Base-by-base conservation (phyloP, 2,888 invertebrate genomes). In the Napeogenes sylphis region DNA sequence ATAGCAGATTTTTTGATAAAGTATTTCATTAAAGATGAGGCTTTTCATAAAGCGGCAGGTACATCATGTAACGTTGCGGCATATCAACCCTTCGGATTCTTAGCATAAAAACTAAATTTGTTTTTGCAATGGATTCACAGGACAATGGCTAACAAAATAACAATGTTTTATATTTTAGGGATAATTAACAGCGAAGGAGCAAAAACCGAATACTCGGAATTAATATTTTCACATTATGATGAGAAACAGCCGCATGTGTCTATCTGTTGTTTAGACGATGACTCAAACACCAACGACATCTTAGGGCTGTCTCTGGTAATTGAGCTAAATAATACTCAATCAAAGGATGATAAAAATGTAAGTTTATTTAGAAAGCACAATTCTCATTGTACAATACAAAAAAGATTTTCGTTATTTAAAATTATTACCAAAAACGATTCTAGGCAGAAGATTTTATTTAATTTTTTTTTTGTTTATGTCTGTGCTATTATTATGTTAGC, bases 201-300 rank as follows among this genome's bases (percentile, higher is more conserved):
- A 0, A 32, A 75, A 4, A 61, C 67, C 13, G 80, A 82, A 67
- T 42, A 70, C 33, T 62, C 66, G 55, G 47, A 62, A 38, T 47
- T 66, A 3, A 0, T 72, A 6, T 35, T 45, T 4, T 55, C 67
- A 2, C 61, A 65, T 51, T 64, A 69, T 38, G 66, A 64, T 4
- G 51, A 67, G 2, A 62, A 68, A 3, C 56, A 63, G 3, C 64
- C 66, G 30, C 67, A 73, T 21, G 67, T 70, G 10, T 65, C 71
- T 0, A 65, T 80, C 14, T 83, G 84, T 67, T 80, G 77, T 54
- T 51, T 73, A 1, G 82, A 82, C 45, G 74, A 75, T 8, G 72
- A 66, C 35, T 56, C 59, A 2, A 73, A 69, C 3, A 46, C 55
- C 53, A 67, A 71, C 6, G 64, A 75, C 8, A 68, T 82, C 2